Evolutionary conservation across 2,888 invertebrate species (phyloP).

Genomic region (Rhimphoctona megacephalus): DNA sequence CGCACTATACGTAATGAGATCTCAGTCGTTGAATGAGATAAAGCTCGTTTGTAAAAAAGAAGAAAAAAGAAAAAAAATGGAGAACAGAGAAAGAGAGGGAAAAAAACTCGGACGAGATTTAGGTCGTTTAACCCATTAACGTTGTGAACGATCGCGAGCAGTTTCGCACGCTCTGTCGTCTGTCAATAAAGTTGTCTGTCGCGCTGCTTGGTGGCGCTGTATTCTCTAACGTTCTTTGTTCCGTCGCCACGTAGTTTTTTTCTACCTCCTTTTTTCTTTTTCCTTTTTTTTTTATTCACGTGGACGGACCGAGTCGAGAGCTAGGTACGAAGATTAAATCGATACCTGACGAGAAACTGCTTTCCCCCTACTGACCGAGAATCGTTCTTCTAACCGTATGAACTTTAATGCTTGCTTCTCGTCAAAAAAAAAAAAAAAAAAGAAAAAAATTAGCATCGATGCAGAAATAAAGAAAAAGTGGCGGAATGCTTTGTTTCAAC

Average conservation of each 20-base stretch:
- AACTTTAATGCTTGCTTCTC: constrained; percentile 33
- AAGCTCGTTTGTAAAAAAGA: constrained; percentile 57
- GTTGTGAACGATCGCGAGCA: constrained; percentile 37
- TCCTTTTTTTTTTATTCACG: constrained; percentile 29
- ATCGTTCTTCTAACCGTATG: constrained; percentile 27
- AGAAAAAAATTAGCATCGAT: neutral
- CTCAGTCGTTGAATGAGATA: constrained; percentile 48
- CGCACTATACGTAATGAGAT: constrained; percentile 24
- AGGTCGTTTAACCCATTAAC: constrained; percentile 65
- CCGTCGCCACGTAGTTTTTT: constrained; percentile 36
- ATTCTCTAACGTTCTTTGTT: constrained; percentile 56
- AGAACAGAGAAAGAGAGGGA: neutral
- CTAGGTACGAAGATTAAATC: constrained; percentile 51
- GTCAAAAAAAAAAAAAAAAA: neutral
- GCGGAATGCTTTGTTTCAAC: neutral
- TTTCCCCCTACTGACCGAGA: constrained; percentile 32
- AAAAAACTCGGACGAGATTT: constrained; percentile 51
- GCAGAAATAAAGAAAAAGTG: neutral
- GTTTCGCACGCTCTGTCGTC: constrained; percentile 33
- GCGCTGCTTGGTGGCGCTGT: constrained; percentile 54
- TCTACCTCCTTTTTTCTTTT: neutral
- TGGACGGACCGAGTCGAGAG: constrained; percentile 39
- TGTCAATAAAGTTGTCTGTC: constrained; percentile 69
- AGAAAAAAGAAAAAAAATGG: constrained; percentile 2
- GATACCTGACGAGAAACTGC: constrained; percentile 44